Conservation (phyloP, 2,113 vertebrate species). For the Trematocara macrostoma region DNA sequence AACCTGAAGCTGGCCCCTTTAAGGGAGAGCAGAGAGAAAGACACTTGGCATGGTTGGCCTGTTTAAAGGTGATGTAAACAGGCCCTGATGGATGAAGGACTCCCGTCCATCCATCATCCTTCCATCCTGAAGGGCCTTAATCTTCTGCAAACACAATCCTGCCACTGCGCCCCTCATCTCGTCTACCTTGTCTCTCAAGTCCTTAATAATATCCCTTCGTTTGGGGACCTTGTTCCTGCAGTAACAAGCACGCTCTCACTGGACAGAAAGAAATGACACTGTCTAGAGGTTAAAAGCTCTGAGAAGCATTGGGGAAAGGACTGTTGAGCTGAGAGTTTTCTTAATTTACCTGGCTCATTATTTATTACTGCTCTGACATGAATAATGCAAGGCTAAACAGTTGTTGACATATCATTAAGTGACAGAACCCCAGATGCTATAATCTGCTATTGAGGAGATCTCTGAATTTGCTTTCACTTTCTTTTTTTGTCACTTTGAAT, state of each 20-base stretch:
- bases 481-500: background rate
- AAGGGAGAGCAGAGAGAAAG: conserved; percentile 2
- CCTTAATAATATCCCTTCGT: conserved; percentile 51
- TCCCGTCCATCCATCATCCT: conserved; percentile 62
- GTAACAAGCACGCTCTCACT: background rate
- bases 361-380: conserved; percentile 30
- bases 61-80: conserved; percentile 69
- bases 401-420: conserved; percentile 60
- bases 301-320: background rate
- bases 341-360: conserved; percentile 22
- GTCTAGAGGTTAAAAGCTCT: conserved; percentile 32
- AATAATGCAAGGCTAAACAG: conserved; percentile 49
- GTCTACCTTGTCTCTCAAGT: conserved; percentile 38
- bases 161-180: conserved; percentile 32
- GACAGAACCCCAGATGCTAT: conserved; percentile 23
- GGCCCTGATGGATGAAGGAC: conserved; percentile 63
- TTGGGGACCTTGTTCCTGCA: conserved; percentile 37
- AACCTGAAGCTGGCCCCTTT: conserved; percentile 26
- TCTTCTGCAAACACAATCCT: conserved; percentile 66
- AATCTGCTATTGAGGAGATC: background rate
- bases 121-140: conserved; percentile 64
- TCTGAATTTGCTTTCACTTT: background rate
- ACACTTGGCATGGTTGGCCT: conserved; percentile 22
- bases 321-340: conserved; percentile 3
- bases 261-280: conserved; percentile 28